A percentile compares a stretch with the other conserved stretches of the same genome.
phyloP scores from a whole-genome alignment of 1,140 invertebrate genomes.

The Chironomus striatipennis region DNA sequence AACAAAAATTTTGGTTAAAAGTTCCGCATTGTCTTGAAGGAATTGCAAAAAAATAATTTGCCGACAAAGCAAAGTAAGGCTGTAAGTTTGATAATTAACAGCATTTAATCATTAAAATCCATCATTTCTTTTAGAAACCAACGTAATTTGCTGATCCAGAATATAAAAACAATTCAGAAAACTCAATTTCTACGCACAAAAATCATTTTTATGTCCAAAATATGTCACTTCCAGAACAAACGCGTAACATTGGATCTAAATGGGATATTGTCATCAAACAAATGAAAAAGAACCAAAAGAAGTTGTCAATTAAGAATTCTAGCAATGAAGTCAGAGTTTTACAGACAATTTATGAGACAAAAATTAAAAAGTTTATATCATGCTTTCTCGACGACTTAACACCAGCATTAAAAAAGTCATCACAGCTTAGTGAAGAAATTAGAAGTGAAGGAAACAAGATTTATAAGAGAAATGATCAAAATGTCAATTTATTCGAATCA shows the following conservation, averaged over 20 bases:
- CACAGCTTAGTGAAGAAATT: not conserved
- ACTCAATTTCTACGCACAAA: not conserved
- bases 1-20: too few relatives aligned
- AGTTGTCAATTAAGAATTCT: not conserved
- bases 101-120: too few relatives aligned
- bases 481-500: not conserved
- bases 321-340: not conserved
- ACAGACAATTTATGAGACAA: not conserved
- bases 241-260: not conserved
- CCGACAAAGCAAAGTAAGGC: too few relatives aligned
- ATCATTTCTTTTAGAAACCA: too few relatives aligned
- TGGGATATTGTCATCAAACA: not conserved
- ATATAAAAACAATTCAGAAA: too few relatives aligned
- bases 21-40: too few relatives aligned
- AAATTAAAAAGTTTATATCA: not conserved
- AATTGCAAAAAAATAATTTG: too few relatives aligned
- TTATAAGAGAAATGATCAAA: not conserved
- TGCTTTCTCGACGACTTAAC: not conserved
- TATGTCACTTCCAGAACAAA: not conserved
- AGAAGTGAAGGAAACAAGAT: constrained; percentile 6
- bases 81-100: too few relatives aligned
- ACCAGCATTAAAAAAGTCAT: not conserved
- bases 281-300: not conserved
- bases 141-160: too few relatives aligned
- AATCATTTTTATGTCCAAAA: not conserved